These are phyloP conservation scores for Panulirus ornatus DNA, from an alignment of 1,140 invertebrate species.

Conservation along the genomic window DNA sequence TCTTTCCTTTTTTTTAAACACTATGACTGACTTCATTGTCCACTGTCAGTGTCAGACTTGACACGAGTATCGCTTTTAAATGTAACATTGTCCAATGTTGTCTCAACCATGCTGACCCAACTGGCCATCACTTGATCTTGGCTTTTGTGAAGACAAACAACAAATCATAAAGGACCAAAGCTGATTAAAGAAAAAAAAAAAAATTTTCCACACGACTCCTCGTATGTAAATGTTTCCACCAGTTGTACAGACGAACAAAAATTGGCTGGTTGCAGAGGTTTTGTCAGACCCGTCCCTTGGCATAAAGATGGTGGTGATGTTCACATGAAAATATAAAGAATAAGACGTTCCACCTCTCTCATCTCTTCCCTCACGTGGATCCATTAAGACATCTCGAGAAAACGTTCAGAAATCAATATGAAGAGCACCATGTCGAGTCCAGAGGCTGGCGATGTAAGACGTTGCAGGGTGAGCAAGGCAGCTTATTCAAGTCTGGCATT, in stretches of 20 bases:
- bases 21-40: too few relatives aligned
- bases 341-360: neutral
- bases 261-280: slow-evolving; percentile 7
- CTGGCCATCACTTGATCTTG: too few relatives aligned
- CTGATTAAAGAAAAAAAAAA: too few relatives aligned
- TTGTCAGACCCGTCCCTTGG: neutral
- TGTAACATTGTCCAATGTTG: too few relatives aligned
- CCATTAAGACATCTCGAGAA: neutral
- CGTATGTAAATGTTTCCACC: neutral
- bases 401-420: neutral
- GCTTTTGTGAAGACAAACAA: too few relatives aligned
- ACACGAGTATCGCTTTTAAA: too few relatives aligned
- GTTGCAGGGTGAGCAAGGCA: slow-evolving; percentile 39
- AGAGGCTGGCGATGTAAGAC: slow-evolving; percentile 14
- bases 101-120: too few relatives aligned
- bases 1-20: too few relatives aligned
- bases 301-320: neutral
- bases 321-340: slow-evolving; percentile 50
- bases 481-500: slow-evolving; percentile 28
- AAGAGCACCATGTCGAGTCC: slow-evolving; percentile 51
- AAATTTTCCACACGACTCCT: too few relatives aligned
- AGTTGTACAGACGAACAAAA: neutral
- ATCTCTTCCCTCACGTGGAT: slow-evolving; percentile 3
- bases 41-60: too few relatives aligned
- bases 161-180: too few relatives aligned